Evolutionary conservation across 2,888 invertebrate genomes (phyloP).

Genomic region (Hedya salicella): DNA sequence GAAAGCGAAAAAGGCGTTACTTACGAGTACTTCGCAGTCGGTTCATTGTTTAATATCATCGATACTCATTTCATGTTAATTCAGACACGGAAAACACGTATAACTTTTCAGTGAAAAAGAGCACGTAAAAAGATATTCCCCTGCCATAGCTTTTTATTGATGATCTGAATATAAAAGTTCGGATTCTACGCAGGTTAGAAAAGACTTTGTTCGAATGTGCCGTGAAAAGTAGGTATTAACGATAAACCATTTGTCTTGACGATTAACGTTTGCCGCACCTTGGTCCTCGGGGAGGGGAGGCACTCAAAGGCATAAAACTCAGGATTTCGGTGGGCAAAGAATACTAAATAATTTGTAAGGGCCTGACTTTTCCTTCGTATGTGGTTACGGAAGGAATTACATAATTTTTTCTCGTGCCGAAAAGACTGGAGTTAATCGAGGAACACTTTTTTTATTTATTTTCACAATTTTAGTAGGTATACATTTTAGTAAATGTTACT

Average conservation of each 20-base stretch:
- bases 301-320: constrained; percentile 38
- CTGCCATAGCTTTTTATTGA: constrained; percentile 16
- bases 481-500: no score
- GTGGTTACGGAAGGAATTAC: background rate
- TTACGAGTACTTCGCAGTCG: no score
- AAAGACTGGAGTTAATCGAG: background rate
- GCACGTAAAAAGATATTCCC: constrained; percentile 10
- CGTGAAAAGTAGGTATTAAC: constrained; percentile 36
- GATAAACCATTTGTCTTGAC: constrained; percentile 39
- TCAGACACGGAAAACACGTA: no score
- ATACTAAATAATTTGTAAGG: constrained; percentile 36
- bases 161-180: constrained; percentile 35
- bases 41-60: no score
- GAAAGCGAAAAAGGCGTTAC: no score
- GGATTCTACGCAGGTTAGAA: constrained; percentile 24
- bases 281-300: constrained; percentile 31
- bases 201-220: constrained; percentile 32
- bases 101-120: background rate
- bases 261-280: constrained; percentile 36
- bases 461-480: background rate
- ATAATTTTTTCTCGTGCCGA: background rate
- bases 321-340: constrained; percentile 36
- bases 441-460: background rate
- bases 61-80: no score
- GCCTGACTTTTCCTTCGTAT: constrained; percentile 10